Base-by-base conservation (phyloP, 2,888 invertebrate species). In the Phlogophora meticulosa region DNA sequence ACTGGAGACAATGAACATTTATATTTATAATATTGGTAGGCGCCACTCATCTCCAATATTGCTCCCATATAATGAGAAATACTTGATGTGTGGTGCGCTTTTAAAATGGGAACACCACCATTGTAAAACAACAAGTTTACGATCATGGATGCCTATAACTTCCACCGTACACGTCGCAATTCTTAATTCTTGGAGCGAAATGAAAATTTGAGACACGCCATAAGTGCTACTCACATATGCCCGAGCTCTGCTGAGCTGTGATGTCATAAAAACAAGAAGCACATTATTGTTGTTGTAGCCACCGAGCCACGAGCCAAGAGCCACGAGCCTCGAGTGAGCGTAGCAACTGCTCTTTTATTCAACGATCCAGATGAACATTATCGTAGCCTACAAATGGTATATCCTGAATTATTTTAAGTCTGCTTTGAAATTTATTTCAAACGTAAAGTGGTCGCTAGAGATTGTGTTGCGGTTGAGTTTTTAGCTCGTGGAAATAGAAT, bases 371-470 rank as follows among this genome's bases (percentile, higher is more conserved):
- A 72, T 76, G 58, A 69, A 68, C 65, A 72, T 79, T 69, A 81
- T 72, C 79, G 60, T 75, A 57, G 72, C 76, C 67, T 73, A 78
- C 75, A 78, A 78, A 78, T 78, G 61, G 78, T 78, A 62, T 61
- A 62, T 52, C 36, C 62, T 68, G 76, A 79, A 64, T 75, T 74
- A 76, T 75, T 77, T 79, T 56, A 56, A 79, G 65, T 65, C 71
- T 70, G 36, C 70, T 62, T 43, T 38, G 49, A 58, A 79, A 76
- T 63, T 59, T 75, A 79, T 71, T 71, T 62, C 38, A 51, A 76
- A 79, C 45, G 59, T 58, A 66, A 76, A 70, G 51, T 66, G 62
- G 60, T 40, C 49, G 57, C 71, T 52, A 13, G 71, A 76, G 76
- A 66, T 76, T 71, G 59, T 59, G 24, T 40, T 76, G 70, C 61